Evolutionary conservation across 2,888 invertebrate species (phyloP).

Genomic region (Diplolepis rosae): DNA sequence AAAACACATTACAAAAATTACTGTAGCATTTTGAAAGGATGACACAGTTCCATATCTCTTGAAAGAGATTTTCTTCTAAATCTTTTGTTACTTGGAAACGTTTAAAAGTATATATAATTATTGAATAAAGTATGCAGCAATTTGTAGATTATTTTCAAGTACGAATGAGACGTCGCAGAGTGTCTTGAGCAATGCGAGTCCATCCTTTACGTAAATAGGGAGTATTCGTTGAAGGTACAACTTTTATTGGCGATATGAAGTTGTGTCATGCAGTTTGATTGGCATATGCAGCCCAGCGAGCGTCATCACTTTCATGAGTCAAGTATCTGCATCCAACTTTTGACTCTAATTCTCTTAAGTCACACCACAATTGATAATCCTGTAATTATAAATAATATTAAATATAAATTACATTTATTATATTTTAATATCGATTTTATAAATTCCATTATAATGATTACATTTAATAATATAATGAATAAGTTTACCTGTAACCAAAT

Average conservation of each 20-base stretch:
- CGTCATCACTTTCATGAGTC: conserved; percentile 94
- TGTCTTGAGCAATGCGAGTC: conserved; percentile 73
- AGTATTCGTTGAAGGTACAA: conserved; percentile 53
- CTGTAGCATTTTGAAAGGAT: conserved; percentile 15
- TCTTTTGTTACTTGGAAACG: conserved; percentile 9
- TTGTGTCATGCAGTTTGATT: conserved; percentile 69
- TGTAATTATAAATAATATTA: conserved; percentile 64
- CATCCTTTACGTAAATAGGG: conserved; percentile 72
- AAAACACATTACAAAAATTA: background rate
- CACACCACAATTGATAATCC: conserved; percentile 96
- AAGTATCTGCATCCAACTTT: conserved; percentile 85
- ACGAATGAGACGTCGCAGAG: conserved; percentile 69
- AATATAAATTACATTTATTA: background rate
- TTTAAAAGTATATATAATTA: background rate
- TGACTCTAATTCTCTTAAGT: conserved; percentile 90
- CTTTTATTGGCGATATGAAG: conserved; percentile 57
- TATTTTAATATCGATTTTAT: background rate
- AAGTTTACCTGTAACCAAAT: conserved; percentile 92
- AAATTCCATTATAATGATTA: conserved; percentile 17
- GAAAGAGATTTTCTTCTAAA: background rate
- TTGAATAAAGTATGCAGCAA: background rate
- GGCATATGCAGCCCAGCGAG: conserved; percentile 84
- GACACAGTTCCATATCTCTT: conserved; percentile 6
- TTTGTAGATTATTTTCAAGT: conserved; percentile 57
- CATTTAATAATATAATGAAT: conserved; percentile 8